Base-by-base conservation (phyloP, 2,888 invertebrate genomes). In the Pegoplata infirma region DNA sequence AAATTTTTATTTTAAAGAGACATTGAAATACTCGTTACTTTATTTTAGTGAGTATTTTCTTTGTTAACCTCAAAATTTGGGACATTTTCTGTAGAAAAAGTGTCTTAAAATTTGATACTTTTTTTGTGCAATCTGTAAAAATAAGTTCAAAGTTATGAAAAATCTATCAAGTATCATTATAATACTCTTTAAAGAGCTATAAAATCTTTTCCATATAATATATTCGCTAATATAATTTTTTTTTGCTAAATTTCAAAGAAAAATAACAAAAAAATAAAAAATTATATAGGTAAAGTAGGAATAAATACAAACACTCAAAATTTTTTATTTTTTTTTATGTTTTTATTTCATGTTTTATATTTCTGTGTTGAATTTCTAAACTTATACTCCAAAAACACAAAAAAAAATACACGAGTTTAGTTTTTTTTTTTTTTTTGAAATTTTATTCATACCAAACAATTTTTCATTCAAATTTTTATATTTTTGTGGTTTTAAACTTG, bases 381-480 rank as follows among this genome's bases (percentile, higher is more conserved):
- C 72, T 77, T 67, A 67, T 73, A 73, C 73, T 77, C 46, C 19
- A 77, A 28, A n/a, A n/a, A n/a, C n/a, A n/a, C n/a, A n/a, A n/a
- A n/a, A n/a, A 51, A 10, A 67, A 68, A 56, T 16, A 58, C 51
- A 40, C 19, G 19, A 36, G 36, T 12, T 36, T 32, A 36, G 36
- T 12, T 36, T 32, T 36, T 28, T 36, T 12, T 36, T 8, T 12
- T 12, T 10, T 36, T 10, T 36, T 36, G 28, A n/a, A n/a, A n/a
- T 36, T 36, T 36, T 8, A 12, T 36, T 12, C 36, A 36, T 12
- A 55, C n/a, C 12, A 21, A 25, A 58, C 17, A 36, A 21, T 23
- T 19, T 46, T 61, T 75, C 68, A 75, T 68, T 75, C 61, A 75
- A 61, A 66, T 59, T 68, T 68, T 55, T 68, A 8, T 14, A 46